Conservation (phyloP, 2,113 vertebrate genomes). For the Colaptes auratus region DNA sequence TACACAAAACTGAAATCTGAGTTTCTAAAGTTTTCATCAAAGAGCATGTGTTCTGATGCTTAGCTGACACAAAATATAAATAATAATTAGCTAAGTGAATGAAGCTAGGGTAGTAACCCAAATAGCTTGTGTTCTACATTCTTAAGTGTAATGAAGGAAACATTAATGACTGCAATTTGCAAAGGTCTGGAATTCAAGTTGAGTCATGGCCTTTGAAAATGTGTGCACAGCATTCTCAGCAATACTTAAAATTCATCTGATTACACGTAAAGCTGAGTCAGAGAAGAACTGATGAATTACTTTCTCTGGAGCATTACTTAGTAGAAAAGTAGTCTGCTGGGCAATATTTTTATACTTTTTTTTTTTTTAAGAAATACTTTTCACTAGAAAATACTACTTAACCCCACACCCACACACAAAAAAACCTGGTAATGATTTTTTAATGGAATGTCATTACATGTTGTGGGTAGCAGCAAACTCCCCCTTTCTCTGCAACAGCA, state of each 20-base stretch:
- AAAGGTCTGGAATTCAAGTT: neutral
- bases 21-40: neutral
- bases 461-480: neutral
- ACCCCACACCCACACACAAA: no score
- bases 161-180: neutral
- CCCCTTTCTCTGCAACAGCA: fast-evolving
- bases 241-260: neutral
- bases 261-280: neutral
- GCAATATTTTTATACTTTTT: neutral
- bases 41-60: neutral
- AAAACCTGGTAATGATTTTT: neutral
- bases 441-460: neutral
- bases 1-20: neutral
- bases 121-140: neutral
- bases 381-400: neutral
- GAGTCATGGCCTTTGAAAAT: neutral
- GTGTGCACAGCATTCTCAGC: neutral
- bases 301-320: neutral
- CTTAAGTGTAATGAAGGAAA: neutral
- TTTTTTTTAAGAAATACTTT: neutral
- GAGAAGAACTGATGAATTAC: neutral
- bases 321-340: neutral
- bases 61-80: neutral
- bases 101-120: neutral
- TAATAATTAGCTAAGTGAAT: neutral